Evolutionary conservation across 2,797 vertebrate genomes (phyloP), one percentile per base, ranked within the genome.

Genomic region (Luscinia megarhynchos): DNA sequence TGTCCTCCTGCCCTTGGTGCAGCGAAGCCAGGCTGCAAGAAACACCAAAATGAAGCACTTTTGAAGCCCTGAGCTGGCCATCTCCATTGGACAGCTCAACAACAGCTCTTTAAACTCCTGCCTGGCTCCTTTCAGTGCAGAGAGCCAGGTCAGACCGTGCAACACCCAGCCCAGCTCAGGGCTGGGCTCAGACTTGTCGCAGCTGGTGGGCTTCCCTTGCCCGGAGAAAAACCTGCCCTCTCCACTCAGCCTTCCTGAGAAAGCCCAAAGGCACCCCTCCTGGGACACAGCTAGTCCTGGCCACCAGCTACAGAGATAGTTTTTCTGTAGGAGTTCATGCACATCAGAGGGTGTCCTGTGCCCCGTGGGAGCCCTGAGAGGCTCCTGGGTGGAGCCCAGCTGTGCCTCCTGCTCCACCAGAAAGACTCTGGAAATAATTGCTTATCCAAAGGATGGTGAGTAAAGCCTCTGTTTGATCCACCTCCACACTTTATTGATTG

Each of bases 401-500:
- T 30, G 15, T 7, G 24, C 40, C 58, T 89, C 62, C 59, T 38
- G 23, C 66, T 77, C 68, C 54, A 41, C 79, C 66, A 70, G 77
- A 54, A 68, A 11, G 54, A 8, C 34, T 4, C 2, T 66, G 50
- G n/a, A 89, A 83, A 53, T 41, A 84, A 68, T 57, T 73, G 40
- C 57, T 78, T 75, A 36, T 69, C 20, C 46, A 46, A 64, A 88
- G 51, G 61, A 68, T 34, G 51, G 67, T 63, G 77, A 95, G 76
- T 86, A 72, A 93, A 84, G 80, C 50, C 63, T 84, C 43, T 70
- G 32, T 43, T 78, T 79, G 81, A 84, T 66, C 76, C 67, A 72
- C 92, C 91, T 91, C 93, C 78, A 34, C 64, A 30, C 9, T 59
- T 93, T 89, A 91, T 87, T 89, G 88, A 83, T 89, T 69, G 68